A percentile compares a stretch with the other conserved stretches of the same genome.
phyloP scores from a whole-genome alignment of 2,797 vertebrate species.

The Ctenochaetus hawaiiensis region DNA sequence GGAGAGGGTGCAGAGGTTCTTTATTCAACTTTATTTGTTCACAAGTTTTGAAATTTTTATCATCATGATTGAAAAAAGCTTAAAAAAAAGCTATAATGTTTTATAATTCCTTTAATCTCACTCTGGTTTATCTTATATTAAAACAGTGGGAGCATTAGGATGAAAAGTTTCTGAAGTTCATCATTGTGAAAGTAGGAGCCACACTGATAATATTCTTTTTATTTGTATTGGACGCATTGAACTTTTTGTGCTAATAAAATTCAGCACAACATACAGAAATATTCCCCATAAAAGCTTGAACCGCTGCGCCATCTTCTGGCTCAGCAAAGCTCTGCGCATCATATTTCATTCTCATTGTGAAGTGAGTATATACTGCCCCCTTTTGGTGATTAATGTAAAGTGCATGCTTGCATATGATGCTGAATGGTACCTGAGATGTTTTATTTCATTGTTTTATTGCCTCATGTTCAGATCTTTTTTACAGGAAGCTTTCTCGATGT shows the following conservation, averaged over 20 bases:
- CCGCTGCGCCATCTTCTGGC: conserved; percentile 56
- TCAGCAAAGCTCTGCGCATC: background rate
- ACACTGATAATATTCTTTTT: background rate
- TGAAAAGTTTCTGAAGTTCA: background rate
- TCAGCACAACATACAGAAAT: background rate
- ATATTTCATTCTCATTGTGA: background rate
- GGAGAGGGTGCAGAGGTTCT: background rate
- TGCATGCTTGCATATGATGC: conserved; percentile 18
- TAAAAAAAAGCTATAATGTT: too few relatives aligned
- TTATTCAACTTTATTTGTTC: conserved; percentile 18
- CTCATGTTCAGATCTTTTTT: background rate
- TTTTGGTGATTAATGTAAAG: conserved; percentile 38
- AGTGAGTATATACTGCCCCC: conserved; percentile 62
- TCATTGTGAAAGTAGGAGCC: background rate
- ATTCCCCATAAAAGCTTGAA: background rate
- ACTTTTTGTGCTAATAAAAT: background rate
- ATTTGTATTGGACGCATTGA: background rate
- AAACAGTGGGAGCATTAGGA: background rate
- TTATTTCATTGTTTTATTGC: background rate
- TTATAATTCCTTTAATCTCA: background rate
- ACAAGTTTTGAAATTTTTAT: background rate
- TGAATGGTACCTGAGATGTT: fast-evolving
- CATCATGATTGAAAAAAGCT: too few relatives aligned
- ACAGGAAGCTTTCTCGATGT: background rate
- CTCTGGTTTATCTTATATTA: background rate